Conservation (phyloP, 2,888 invertebrate genomes). For the Lomographa bimaculata region DNA sequence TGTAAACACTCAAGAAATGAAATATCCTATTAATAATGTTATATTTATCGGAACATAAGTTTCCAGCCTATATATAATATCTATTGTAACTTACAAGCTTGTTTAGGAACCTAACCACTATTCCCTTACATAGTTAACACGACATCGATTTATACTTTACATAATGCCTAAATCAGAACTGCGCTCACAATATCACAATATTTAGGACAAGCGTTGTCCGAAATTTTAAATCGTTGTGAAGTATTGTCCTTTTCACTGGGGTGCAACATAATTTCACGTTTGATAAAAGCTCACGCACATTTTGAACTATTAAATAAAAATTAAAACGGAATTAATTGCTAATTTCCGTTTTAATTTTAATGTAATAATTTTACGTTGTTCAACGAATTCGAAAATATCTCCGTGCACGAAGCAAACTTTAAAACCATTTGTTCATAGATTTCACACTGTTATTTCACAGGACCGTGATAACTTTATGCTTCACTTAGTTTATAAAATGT, state of each 20-base stretch:
- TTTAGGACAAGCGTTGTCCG: slow-evolving; percentile 60
- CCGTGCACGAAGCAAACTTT: too few species aligned
- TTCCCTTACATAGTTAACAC: slow-evolving; percentile 61
- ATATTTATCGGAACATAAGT: slow-evolving; percentile 46
- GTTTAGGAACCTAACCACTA: slow-evolving; percentile 48
- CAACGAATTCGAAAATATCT: too few species aligned
- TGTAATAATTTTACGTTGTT: too few species aligned
- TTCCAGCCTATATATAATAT: slow-evolving; percentile 40
- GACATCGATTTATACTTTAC: slow-evolving; percentile 75
- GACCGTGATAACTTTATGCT: too few species aligned
- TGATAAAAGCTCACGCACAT: too few species aligned
- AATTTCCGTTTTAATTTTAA: too few species aligned
- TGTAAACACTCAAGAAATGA: slow-evolving; percentile 35
- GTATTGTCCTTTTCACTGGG: slow-evolving; percentile 29
- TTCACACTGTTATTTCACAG: too few species aligned
- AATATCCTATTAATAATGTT: slow-evolving; percentile 40
- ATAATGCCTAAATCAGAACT: slow-evolving; percentile 60
- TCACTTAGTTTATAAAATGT: too few species aligned
- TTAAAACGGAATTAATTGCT: too few species aligned
- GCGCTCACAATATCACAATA: slow-evolving; percentile 80
- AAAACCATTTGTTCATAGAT: too few species aligned
- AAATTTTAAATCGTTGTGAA: slow-evolving; percentile 33
- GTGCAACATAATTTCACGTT: slow-evolving; percentile 14
- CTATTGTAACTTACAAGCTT: slow-evolving; percentile 63
- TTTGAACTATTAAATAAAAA: too few species aligned